phyloP scores from a whole-genome alignment of 2,797 vertebrate genomes.

The Mallotus villosus region DNA sequence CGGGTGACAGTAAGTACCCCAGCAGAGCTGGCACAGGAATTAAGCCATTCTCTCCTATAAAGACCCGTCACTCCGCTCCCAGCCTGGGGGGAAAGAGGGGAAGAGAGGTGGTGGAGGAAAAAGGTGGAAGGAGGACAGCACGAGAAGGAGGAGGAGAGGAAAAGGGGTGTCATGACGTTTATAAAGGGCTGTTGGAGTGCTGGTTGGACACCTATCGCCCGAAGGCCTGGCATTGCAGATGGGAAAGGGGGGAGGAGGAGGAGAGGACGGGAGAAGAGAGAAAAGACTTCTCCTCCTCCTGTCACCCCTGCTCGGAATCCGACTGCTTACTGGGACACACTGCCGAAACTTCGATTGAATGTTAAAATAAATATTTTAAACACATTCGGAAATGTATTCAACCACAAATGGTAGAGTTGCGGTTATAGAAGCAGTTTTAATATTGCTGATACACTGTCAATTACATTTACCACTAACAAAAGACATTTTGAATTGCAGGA shows the following conservation, averaged over 20 bases:
- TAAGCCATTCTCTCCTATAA: constrained; percentile 43
- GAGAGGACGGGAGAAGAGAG: neutral
- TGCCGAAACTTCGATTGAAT: neutral
- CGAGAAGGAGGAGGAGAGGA: constrained; percentile 19
- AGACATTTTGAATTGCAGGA: neutral
- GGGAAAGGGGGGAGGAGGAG: constrained; percentile 3
- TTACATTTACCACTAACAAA: neutral
- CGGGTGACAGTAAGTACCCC: constrained; percentile 22
- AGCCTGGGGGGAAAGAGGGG: constrained; percentile 23
- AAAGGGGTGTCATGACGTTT: constrained; percentile 26
- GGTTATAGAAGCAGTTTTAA: neutral
- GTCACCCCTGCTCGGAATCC: neutral
- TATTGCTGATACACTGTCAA: neutral
- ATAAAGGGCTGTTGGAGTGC: constrained; percentile 38
- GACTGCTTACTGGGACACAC: neutral
- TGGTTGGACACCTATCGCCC: constrained; percentile 29
- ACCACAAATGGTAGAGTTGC: neutral
- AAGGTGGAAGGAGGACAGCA: constrained; percentile 7
- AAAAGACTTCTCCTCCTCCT: neutral
- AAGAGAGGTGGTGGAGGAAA: neutral
- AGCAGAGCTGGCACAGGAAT: constrained; percentile 34
- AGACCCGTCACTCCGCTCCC: constrained; percentile 36
- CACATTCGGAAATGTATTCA: neutral
- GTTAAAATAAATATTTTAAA: neutral
- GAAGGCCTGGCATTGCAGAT: constrained; percentile 27